phyloP scores from a whole-genome alignment of 2,888 invertebrate species.

The Orthosia incerta region DNA sequence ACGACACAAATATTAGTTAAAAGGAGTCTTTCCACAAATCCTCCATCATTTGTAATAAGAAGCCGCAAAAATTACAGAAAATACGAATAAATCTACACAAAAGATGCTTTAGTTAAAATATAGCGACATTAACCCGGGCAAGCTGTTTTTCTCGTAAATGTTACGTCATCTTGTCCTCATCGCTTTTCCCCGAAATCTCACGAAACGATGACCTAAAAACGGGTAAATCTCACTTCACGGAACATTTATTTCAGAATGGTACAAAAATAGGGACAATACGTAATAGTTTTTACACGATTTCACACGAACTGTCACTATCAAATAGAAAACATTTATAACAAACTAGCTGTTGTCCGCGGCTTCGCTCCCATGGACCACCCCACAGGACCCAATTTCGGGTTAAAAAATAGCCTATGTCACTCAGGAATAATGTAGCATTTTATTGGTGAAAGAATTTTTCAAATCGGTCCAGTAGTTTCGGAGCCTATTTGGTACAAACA shows the following conservation, averaged over 20 bases:
- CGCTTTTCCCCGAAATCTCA: conserved; percentile 55
- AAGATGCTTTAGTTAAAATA: conserved; percentile 36
- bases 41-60: conserved; percentile 19
- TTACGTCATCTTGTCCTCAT: conserved; percentile 45
- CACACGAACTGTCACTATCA: conserved; percentile 31
- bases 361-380: too few relatives aligned
- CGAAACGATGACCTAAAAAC: conserved; percentile 62
- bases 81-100: conserved; percentile 41
- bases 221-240: conserved; percentile 29
- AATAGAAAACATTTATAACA: conserved; percentile 14
- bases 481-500: too few relatives aligned
- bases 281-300: conserved; percentile 32
- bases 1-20: conserved; percentile 1
- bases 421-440: too few relatives aligned
- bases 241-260: conserved; percentile 46
- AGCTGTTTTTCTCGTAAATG: conserved; percentile 48
- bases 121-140: conserved; percentile 20
- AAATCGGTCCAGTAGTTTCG: too few relatives aligned
- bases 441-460: too few relatives aligned
- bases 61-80: conserved; percentile 29
- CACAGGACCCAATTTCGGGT: too few relatives aligned
- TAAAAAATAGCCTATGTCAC: too few relatives aligned
- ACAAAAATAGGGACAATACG: conserved; percentile 38
- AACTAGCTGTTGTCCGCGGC: too few relatives aligned
- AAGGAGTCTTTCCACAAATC: conserved; percentile 9